Evolutionary conservation across 2,888 invertebrate species (phyloP), one percentile per base, ranked within the genome.

Genomic region (Tortrix viridana): DNA sequence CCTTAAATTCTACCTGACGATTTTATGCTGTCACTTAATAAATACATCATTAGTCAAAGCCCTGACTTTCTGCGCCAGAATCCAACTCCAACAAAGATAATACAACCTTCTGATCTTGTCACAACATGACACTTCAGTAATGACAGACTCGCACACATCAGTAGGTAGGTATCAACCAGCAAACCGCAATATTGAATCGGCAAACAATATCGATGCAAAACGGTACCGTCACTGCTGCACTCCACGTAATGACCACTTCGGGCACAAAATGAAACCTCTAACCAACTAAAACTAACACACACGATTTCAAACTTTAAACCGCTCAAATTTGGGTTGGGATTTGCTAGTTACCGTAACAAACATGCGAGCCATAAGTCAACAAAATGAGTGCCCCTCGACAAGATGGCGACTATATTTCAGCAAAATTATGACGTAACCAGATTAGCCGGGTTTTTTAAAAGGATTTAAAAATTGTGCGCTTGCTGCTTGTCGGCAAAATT

Each of bases 361-460:
- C 41, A 65, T 52, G 60, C 32, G 57, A 67, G 47, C 70, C 68
- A 71, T 76, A 77, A 80, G 78, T 81, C 76, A 74, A 76, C 80
- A 77, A 77, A 81, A 83, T 78, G 78, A 76, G 76, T 73, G 78
- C 74, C 69, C 73, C 70, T 75, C 74, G 79, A 81, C 79, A 79
- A 80, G 80, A 82, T 77, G 80, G 76, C 70, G 46, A 74, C 64
- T 69, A 81, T 84, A 77, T 81, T 82, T 82, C 79, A 82, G 71
- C 76, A 72, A 76, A 82, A 81, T 79, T 80, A 78, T 76, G 71
- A 12, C 76, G 72, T 79, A 79, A 79, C 78, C 72, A 78, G 81
- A 83, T 84, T 80, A 83, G 77, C 53, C 32, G 47, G 32, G 52
- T 47, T 50, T 63, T 57, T 62, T 22, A 44, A 52, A 19, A 26